Base-by-base conservation (phyloP, 2,797 vertebrate species). In the Euthynnus affinis region DNA sequence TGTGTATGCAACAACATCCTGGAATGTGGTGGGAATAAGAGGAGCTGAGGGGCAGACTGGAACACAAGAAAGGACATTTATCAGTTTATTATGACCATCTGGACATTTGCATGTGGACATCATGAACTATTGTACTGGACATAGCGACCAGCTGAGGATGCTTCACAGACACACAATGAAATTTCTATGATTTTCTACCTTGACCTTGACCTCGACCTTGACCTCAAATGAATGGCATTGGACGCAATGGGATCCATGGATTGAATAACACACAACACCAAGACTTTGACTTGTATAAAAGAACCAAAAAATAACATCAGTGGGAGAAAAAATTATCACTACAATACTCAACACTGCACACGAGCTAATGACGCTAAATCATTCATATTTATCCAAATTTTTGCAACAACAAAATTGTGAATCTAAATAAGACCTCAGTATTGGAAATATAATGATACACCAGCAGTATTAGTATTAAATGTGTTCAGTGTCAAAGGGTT, bases 141-240 rank as follows among this genome's bases (percentile, higher is more conserved):
- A 48, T 6, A 48, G 44, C 17, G 42, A 44, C 13, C 5, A 10
- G 44, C 15, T 46, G 44, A 18, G 15, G 44, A 15, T 46, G 44
- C 15, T 14, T 46, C 17, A 17, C 18, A 3, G 7, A 49, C 46
- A 49, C 18, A 42, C 27, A 18, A 7, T 57, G 25, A 32, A 9
- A 62, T 60, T 51, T 12, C 9, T 14, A 29, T 3, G 4, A 61
- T 66, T 42, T 60, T 20, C 34, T 3, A 68, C 37, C 0, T 51
- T 58, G 58, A 58, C 32, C 29, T 71, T 53, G 46, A 66, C 27
- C 15, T 63, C 2, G 13, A 72, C 44, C 15, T 60, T 49, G 6
- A 32, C 18, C 25, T 40, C 51, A 12, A 48, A 49, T n/a, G 3
- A 61, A 51, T 42, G 9, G 6, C 42, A 52, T 48, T 27, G 1